Conservation (phyloP, 2,797 vertebrate genomes). For the Valencia hispanica region DNA sequence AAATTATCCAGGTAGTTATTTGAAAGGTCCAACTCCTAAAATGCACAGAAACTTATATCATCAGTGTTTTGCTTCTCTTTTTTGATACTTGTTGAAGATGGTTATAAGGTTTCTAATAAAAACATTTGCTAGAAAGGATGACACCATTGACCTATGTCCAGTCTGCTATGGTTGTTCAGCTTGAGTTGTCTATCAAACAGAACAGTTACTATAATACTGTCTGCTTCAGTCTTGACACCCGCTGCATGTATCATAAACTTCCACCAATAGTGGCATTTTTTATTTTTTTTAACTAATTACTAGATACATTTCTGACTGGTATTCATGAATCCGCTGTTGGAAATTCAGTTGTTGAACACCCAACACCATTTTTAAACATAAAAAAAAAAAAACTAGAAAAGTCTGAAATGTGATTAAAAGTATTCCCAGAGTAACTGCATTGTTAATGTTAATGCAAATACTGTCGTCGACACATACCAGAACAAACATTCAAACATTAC, state of each 20-base stretch:
- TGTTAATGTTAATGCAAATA: no score
- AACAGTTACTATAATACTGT: background rate
- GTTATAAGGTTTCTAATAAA: background rate
- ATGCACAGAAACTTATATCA: constrained; percentile 17
- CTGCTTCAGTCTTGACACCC: background rate
- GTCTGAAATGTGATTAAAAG: no score
- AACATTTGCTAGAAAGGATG: background rate
- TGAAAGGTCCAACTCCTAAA: constrained; percentile 89
- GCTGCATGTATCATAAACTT: background rate
- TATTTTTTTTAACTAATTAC: background rate
- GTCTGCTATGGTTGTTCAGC: no score
- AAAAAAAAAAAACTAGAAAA: no score
- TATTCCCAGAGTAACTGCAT: no score
- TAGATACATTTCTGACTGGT: background rate
- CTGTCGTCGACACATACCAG: no score
- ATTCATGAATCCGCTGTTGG: background rate
- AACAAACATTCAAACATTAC: no score
- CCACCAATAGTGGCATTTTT: background rate
- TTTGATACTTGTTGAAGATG: background rate
- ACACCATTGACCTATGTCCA: background rate
- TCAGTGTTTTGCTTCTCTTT: background rate
- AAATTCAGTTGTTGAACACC: background rate
- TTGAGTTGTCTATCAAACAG: background rate
- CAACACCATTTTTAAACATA: no score
- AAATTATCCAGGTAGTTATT: constrained; percentile 98